Base-by-base conservation (phyloP, 2,888 invertebrate genomes). In the Nasonovia ribisnigri region DNA sequence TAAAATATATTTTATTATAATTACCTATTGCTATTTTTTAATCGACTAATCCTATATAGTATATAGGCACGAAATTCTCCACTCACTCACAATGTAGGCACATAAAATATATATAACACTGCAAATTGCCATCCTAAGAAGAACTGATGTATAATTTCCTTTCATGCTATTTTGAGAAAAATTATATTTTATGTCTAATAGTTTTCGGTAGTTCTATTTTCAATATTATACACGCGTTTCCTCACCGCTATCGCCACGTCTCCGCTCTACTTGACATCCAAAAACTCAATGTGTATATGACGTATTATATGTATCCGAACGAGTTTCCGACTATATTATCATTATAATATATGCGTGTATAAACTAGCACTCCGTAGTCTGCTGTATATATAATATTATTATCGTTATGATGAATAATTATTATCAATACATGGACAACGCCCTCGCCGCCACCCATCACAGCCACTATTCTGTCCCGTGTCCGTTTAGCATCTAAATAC, bases 381-480 rank as follows among this genome's bases (percentile, higher is more conserved):
- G 11, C 36, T 77, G 24, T 88, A 88, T 88, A 48, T 51, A 88
- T 51, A 51, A 24, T 88, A 88, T 88, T 77, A 88, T 48, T 90
- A 90, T 43, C 90, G 43, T 60, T 90, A 90, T 90, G 77, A 24
- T 90, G 90, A 60, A 90, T 90, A 67, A 90, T 90, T 90, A 90
- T 90, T 77, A 77, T 77, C 77, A 77, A 77, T 77, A 77, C 77
- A 77, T 36, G 26, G 46, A 16, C 20, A n/a, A 29, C 60, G 29
- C 13, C 67, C n/a, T 77, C 36, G 0, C 54, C 67, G 1, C 90
- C 77, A 24, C 48, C 46, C 90, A 10, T 36, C 36, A 3, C 87
- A 10, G n/a, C 0, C 77, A n/a, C n/a, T n/a, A n/a, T n/a, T 67
- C 60, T 90, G 8, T 67, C 26, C 43, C 84, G 43, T 84, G 54